Conservation (phyloP, 2,113 vertebrate genomes). For the Progne subis region DNA sequence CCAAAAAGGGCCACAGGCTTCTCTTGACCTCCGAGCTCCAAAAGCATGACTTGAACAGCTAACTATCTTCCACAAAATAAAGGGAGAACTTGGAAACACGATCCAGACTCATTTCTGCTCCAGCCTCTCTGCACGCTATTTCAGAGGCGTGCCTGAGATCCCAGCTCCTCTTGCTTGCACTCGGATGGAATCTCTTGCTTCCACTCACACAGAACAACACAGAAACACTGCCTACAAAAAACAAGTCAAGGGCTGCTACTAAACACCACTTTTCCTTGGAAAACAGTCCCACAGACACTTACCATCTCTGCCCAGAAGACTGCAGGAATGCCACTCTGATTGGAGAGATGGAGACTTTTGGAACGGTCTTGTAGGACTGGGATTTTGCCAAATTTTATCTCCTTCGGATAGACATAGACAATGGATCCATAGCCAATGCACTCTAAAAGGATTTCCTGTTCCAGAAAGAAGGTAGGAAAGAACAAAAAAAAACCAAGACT, state of each 20-base stretch:
- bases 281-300: too few relatives aligned
- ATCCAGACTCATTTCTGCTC: not conserved
- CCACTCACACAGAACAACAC: too few relatives aligned
- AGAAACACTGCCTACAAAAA: too few relatives aligned
- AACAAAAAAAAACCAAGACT: not conserved
- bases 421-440: slow-evolving; percentile 83
- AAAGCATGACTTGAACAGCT: not conserved
- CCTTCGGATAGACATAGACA: slow-evolving; percentile 64
- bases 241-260: too few relatives aligned
- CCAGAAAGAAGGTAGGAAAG: not conserved
- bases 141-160: too few relatives aligned
- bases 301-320: too few relatives aligned
- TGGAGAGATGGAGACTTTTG: not conserved
- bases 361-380: slow-evolving; percentile 78
- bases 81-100: not conserved
- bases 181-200: too few relatives aligned
- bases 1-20: not conserved
- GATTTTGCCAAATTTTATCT: slow-evolving; percentile 83
- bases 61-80: not conserved
- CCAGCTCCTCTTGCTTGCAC: too few relatives aligned
- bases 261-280: too few relatives aligned
- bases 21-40: not conserved
- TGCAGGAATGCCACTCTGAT: too few relatives aligned
- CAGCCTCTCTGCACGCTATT: not conserved
- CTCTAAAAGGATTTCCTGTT: slow-evolving; percentile 77